Base-by-base conservation (phyloP, 2,113 vertebrate genomes). In the Chloropsis cyanopogon region DNA sequence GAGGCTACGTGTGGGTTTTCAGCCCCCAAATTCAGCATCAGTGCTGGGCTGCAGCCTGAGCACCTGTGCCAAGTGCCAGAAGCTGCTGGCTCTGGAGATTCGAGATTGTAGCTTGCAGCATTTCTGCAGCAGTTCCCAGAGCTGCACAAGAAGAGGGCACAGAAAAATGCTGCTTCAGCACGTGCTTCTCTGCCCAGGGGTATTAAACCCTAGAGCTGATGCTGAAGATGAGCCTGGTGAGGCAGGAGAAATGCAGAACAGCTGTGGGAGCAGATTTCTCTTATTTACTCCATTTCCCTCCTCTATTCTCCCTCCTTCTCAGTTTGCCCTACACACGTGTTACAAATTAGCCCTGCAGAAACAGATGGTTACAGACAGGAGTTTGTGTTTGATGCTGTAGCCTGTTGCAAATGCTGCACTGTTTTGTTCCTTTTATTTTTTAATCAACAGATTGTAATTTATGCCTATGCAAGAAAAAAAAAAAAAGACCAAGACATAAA, bases 401-500 rank as follows among this genome's bases (percentile, higher is more conserved):
- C 95, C 93, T 94, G 49, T 82, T 95, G 80, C 92, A 97, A 97
- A 98, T 98, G 97, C 97, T 98, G 97, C 98, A 98, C 96, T 97
- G 78, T 95, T 96, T 94, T 95, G 94, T 97, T 97, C 24, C 33
- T 96, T 93, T 87, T 92, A 73, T 97, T 97, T 97, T 95, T 93
- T 93, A 93, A 98, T 93, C 92, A 92, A 95, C 86, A 88, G 94
- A 97, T 93, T 98, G 97, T 97, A 98, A 98, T 97, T 97, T 98
- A 97, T 97, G 97, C 95, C 97, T 98, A 98, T 98, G 98, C 97
- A 98, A 98, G 91, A 69, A 86, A 96, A 92, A 96, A 63, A 63
- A 97, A 94, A 97, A 88, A 97, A 93, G 56, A 86, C 88, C 82
- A 87, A 94, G 89, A 96, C 84, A 94, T 98, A 98, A 98, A 98